Conservation (phyloP, 92 coral and sea anemone species). For the Diadumene lineata region DNA sequence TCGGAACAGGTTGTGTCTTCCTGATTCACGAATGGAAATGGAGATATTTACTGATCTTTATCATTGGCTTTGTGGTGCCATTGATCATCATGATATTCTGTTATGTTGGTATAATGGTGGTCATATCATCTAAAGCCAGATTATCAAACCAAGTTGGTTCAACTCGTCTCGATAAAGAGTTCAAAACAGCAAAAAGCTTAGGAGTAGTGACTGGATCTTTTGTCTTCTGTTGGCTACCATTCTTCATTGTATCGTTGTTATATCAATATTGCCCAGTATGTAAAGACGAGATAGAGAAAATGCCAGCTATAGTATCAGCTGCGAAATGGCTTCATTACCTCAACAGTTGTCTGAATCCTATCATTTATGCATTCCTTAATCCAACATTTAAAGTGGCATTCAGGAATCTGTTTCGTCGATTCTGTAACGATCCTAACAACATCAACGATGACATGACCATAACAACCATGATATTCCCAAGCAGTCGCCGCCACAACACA, state of each 20-base stretch:
- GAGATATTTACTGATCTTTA: slow-evolving; percentile 60
- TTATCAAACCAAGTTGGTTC: slow-evolving; percentile 77
- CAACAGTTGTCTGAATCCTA: slow-evolving; percentile 94
- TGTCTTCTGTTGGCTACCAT: slow-evolving; percentile 92
- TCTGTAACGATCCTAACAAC: slow-evolving; percentile 23
- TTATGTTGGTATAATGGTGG: slow-evolving; percentile 79
- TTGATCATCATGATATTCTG: slow-evolving; percentile 75
- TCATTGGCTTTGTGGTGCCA: slow-evolving; percentile 84
- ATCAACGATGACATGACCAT: slow-evolving; percentile 41
- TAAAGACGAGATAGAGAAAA: slow-evolving; percentile 7
- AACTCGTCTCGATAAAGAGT: slow-evolving; percentile 79
- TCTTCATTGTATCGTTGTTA: slow-evolving; percentile 71
- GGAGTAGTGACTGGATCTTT: slow-evolving; percentile 96
- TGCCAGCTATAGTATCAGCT: slow-evolving; percentile 72
- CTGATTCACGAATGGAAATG: slow-evolving; percentile 52
- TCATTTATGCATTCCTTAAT: slow-evolving; percentile 91
- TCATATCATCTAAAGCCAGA: slow-evolving; percentile 69
- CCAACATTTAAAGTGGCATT: slow-evolving; percentile 93
- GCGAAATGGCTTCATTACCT: slow-evolving; percentile 95
- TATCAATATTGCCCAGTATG: slow-evolving; percentile 59
- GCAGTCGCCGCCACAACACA: slow-evolving; percentile 16
- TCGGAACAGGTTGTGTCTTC: slow-evolving; percentile 59
- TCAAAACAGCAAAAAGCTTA: slow-evolving; percentile 94
- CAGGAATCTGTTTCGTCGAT: slow-evolving; percentile 57
- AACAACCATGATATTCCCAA: slow-evolving; percentile 10